Conservation (phyloP, 1,140 invertebrate species). For the Drosophila tsacasi region DNA sequence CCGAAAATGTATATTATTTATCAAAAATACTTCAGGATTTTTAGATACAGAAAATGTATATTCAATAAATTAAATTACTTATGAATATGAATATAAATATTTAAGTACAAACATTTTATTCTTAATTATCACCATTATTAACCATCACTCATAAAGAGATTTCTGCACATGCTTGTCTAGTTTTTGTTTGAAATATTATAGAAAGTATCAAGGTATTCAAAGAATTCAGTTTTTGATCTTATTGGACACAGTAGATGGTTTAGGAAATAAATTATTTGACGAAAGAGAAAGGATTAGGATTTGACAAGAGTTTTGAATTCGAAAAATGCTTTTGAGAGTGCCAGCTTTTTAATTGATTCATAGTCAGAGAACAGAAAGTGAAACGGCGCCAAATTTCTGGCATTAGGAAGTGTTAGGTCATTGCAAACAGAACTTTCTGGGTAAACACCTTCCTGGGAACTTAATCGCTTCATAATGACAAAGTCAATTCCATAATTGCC, state of each 20-base stretch:
- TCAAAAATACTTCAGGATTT: background rate
- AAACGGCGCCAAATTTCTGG: background rate
- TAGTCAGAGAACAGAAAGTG: constrained; percentile 4
- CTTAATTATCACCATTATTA: background rate
- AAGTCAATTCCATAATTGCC: constrained; percentile 22
- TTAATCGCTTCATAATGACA: constrained; percentile 13
- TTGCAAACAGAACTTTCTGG: constrained; percentile 20
- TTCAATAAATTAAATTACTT: background rate
- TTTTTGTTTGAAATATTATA: background rate
- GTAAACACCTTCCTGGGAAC: constrained; percentile 28
- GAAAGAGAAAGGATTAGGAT: constrained; percentile 6
- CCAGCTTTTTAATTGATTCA: background rate
- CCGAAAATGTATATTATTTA: background rate
- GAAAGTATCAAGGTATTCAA: background rate
- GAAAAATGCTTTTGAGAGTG: background rate
- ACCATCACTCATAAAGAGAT: background rate
- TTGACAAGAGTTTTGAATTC: background rate
- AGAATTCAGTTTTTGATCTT: constrained; percentile 8
- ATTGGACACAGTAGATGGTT: background rate
- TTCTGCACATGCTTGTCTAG: background rate
- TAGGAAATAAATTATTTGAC: constrained; percentile 2
- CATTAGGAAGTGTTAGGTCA: constrained; percentile 15
- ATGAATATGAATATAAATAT: background rate
- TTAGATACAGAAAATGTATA: background rate
- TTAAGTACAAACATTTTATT: background rate